Base-by-base conservation (phyloP, 2,113 vertebrate genomes). In the Haliaeetus leucogaster region DNA sequence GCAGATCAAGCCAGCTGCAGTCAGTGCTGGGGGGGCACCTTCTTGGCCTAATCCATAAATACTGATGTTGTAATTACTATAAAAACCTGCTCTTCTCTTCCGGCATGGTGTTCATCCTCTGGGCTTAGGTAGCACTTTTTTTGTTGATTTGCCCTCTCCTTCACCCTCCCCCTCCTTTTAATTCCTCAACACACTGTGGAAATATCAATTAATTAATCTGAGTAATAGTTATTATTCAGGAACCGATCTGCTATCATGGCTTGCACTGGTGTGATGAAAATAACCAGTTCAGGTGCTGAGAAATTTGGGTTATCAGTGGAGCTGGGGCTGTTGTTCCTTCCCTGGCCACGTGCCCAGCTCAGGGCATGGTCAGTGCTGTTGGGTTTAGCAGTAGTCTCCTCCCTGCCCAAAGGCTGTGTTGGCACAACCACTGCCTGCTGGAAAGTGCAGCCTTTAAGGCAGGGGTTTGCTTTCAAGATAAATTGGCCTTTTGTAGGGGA, bases 151-250 rank as follows among this genome's bases (percentile, higher is more conserved):
- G 36, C 22, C 72, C 34, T 40, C 11, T 90, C 70, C 55, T 88
- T 88, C 30, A 19, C 16, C 8, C 36, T 50, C n/a, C 23, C 26
- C 23, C 8, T 85, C 66, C 72, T 82, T 74, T 79, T 50, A 82
- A 71, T 91, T 94, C 78, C 70, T 68, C 70, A 79, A 56, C 45
- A 22, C 32, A 3, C 43, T 13, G 40, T 85, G 74, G 78, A 76
- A 91, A 67, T 61, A 74, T 63, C 52, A 90, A 81, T 96, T 94
- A 91, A 91, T 96, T 88, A 84, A 82, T 82, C 32, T 48, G 55
- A 94, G 36, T 73, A 91, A 45, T 20, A 61, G 62, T 43, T 90
- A 71, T 76, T 91, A 80, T 80, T 82, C 53, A 58, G 52, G 58
- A 82, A 67, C 45, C 0, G n/a, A 61, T 74, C 67, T 90, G 45